Conservation (phyloP, 2,113 vertebrate species). For the Orycteropus afer region DNA sequence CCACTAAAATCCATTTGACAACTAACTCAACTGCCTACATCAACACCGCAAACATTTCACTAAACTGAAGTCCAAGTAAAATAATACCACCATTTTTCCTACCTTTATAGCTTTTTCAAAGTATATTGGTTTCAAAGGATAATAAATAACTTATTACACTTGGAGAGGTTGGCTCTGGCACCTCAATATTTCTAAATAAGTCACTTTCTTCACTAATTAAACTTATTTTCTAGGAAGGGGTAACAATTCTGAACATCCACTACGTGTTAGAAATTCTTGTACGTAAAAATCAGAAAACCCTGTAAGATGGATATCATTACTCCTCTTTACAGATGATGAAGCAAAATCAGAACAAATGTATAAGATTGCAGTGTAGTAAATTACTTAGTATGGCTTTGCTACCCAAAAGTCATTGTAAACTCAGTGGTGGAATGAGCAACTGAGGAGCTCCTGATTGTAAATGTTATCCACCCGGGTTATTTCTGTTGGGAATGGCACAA, state of each 20-base stretch:
- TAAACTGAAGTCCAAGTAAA: slow-evolving; percentile 23
- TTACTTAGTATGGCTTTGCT: too few species aligned
- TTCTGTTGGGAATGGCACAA: too few species aligned
- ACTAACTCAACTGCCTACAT: slow-evolving; percentile 44
- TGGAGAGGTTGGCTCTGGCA: neutral
- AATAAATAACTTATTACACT: neutral
- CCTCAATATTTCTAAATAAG: slow-evolving; percentile 51
- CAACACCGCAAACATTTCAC: slow-evolving; percentile 27
- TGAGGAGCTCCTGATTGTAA: too few species aligned
- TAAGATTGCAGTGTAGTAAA: too few species aligned
- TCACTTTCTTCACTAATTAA: slow-evolving; percentile 39
- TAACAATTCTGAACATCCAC: slow-evolving; percentile 28
- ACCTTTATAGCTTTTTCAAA: slow-evolving; percentile 41
- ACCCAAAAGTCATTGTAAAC: too few species aligned
- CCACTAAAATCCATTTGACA: slow-evolving; percentile 33
- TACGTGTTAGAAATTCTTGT: slow-evolving; percentile 18
- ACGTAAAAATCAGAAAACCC: slow-evolving; percentile 41
- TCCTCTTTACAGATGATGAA: slow-evolving; percentile 35
- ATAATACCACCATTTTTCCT: neutral
- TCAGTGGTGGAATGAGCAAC: too few species aligned
- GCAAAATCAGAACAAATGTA: neutral
- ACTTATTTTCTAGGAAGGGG: neutral
- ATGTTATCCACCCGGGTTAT: too few species aligned
- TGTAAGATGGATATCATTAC: slow-evolving; percentile 4
- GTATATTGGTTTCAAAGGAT: slow-evolving; percentile 1